Percentiles rank a stretch among this genome's conserved stretches.
phyloP scores from a whole-genome alignment of 2,797 vertebrate species.

The Vespertilio murinus region DNA sequence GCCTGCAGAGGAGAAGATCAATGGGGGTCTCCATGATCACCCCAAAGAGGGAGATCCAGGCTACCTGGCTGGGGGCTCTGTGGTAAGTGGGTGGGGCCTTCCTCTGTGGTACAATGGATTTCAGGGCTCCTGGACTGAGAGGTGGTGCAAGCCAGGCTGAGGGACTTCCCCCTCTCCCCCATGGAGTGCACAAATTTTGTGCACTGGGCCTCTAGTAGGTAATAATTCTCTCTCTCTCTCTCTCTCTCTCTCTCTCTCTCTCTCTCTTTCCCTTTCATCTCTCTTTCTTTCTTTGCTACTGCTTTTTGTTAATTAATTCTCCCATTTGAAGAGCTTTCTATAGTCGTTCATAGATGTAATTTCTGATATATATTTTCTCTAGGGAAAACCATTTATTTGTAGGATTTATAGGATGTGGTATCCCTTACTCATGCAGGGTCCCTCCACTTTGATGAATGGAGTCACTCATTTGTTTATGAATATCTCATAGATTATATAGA shows the following conservation, averaged over 20 bases:
- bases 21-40: too few relatives aligned
- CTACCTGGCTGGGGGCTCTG: too few relatives aligned
- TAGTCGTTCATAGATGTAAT: not conserved
- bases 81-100: too few relatives aligned
- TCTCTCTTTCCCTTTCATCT: not conserved
- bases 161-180: too few relatives aligned
- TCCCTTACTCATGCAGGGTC: not conserved
- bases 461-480: not conserved
- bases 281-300: not conserved
- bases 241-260: not conserved
- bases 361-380: not conserved
- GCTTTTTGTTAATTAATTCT: not conserved
- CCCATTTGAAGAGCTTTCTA: not conserved
- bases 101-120: too few relatives aligned
- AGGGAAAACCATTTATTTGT: not conserved
- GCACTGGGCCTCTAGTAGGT: not conserved
- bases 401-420: not conserved
- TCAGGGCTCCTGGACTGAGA: fast-evolving
- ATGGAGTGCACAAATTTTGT: too few relatives aligned
- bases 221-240: not conserved
- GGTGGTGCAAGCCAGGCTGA: too few relatives aligned
- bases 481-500: not conserved
- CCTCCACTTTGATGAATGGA: not conserved
- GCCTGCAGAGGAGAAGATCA: too few relatives aligned
- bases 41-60: too few relatives aligned